Base-by-base conservation (phyloP, 2,888 invertebrate genomes). In the Scelioninae gen. 1 region DNA sequence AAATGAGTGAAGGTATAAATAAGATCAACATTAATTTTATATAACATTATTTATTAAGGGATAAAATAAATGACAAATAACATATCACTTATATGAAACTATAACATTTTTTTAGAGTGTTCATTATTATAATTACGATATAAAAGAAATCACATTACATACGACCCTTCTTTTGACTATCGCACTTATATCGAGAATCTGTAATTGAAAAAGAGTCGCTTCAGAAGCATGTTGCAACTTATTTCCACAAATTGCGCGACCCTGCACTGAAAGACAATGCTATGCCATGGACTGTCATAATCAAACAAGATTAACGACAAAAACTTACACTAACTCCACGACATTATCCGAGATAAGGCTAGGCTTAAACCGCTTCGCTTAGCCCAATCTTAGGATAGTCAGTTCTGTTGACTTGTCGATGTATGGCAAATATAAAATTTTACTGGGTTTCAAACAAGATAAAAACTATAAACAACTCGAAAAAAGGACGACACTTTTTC, bases 21-120 rank as follows among this genome's bases (percentile, higher is more conserved):
- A 23, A 23, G 23, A 23, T 23, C 23, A 23, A 23, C 38, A 51
- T 9, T 51, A 0, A 32, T 87, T 91, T 90, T 91, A 91, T 92
- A 91, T 92, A 92, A 92, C 92, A 92, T 92, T 91, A 91, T 92
- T 92, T 92, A 92, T 92, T 92, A 90, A 90, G 90, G 90, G 90
- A 90, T 92, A 91, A 92, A 92, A 92, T 92, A 92, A 92, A 92
- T 92, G 92, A 92, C 90, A 92, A 92, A 91, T 92, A 92, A 92
- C 92, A 91, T 92, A 92, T 92, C 90, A 91, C 91, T 92, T 92
- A 92, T 92, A 92, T 89, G 92, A 92, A 92, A 92, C 91, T 92
- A 92, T 92, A 92, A 92, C 91, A 92, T 92, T 92, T 92, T n/a
- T 89, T 92, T 92, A 92, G 87, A 90, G 90, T 91, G 90, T 92